Percentiles rank a stretch among this genome's conserved stretches.
Evolutionary conservation across 2,797 vertebrate genomes (phyloP).

Genomic region (Chloroceryle inda): DNA sequence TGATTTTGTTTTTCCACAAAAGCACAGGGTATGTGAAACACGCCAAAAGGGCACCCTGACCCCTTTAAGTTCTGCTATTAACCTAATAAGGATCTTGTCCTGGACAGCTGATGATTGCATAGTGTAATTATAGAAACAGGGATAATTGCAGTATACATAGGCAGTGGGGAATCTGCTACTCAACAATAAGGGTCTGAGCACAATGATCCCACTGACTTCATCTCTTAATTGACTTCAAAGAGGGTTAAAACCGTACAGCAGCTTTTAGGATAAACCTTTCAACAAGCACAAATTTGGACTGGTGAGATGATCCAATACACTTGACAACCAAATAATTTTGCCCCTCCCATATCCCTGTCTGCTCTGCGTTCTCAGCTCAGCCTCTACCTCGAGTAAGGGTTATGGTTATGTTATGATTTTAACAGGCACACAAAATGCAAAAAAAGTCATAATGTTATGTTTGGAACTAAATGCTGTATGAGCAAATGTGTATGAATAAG

Average conservation of each 20-base stretch:
- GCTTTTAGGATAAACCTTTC: constrained; percentile 3
- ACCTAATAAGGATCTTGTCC: constrained; percentile 80
- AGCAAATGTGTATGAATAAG: neutral
- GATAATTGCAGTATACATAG: constrained; percentile 36
- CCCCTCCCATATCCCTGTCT: neutral
- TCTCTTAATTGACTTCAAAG: neutral
- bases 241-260: neutral
- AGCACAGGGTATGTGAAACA: constrained; percentile 42
- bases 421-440: neutral
- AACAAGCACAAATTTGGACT: constrained; percentile 26
- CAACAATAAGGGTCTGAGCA: neutral
- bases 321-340: neutral
- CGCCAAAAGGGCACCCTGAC: constrained; percentile 79
- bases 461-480: neutral
- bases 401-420: neutral
- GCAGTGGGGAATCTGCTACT: neutral
- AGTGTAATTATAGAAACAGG: constrained; percentile 76
- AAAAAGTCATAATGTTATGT: neutral
- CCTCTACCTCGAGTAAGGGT: neutral
- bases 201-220: neutral
- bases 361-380: neutral
- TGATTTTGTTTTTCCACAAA: constrained; percentile 75
- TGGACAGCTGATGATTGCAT: constrained; percentile 69
- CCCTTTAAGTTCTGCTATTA: constrained; percentile 77
- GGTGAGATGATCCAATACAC: neutral